Evolutionary conservation across 1,140 invertebrate species (phyloP).

Genomic region (Drosophila varians): DNA sequence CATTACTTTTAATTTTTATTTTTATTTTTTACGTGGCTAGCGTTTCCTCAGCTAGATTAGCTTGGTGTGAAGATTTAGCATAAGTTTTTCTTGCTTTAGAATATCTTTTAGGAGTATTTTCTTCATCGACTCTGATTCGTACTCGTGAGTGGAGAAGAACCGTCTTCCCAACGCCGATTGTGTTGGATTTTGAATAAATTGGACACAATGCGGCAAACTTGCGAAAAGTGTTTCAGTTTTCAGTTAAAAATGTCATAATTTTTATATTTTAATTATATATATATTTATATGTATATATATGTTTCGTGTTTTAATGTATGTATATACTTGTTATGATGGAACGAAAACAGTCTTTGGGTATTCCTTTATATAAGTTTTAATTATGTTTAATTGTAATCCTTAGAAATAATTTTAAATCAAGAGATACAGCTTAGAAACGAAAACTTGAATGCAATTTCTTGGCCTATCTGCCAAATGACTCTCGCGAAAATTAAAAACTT

Average conservation of each 20-base stretch:
- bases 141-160: constrained; percentile 1
- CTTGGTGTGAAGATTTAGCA: constrained; percentile 52
- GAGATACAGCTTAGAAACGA: constrained; percentile 33
- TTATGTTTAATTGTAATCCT: constrained; percentile 63
- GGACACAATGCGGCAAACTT: constrained; percentile 47
- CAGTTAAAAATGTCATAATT: constrained; percentile 69
- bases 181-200: constrained; percentile 39
- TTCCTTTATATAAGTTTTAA: constrained; percentile 80
- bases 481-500: constrained; percentile 22
- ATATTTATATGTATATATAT: constrained; percentile 36
- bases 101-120: constrained; percentile 75
- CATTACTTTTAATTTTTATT: constrained; percentile 24
- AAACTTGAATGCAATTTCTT: constrained; percentile 35
- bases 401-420: constrained; percentile 52
- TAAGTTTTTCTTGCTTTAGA: constrained; percentile 60
- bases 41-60: constrained; percentile 24
- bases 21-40: constrained; percentile 20
- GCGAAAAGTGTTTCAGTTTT: constrained; percentile 39
- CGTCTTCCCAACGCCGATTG: constrained; percentile 10
- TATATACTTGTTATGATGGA: constrained; percentile 83
- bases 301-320: constrained; percentile 52
- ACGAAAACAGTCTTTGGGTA: constrained; percentile 84
- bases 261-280: constrained; percentile 59
- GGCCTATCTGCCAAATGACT: constrained; percentile 54
- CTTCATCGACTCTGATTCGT: constrained; percentile 8